A percentile compares a stretch with the other conserved stretches of the same genome.
These are phyloP conservation scores for Dermatemys mawii DNA, from an alignment of 2,113 vertebrate species.

Conservation along the genomic window DNA sequence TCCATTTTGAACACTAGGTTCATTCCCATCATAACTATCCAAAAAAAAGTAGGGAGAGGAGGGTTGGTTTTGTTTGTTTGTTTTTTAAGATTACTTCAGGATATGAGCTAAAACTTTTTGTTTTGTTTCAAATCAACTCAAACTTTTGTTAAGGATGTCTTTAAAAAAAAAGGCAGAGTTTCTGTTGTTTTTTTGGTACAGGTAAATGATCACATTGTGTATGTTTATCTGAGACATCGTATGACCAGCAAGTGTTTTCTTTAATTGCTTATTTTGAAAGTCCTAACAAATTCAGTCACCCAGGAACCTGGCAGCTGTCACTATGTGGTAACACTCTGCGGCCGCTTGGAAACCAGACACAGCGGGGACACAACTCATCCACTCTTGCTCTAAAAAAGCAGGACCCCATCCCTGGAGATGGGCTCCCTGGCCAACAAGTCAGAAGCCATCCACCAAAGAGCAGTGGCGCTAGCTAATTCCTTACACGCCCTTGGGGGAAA, in stretches of 20 bases:
- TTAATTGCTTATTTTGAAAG: no score
- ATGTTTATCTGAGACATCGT: not conserved
- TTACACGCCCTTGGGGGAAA: no score
- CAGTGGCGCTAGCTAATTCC: no score
- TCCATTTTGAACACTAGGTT: not conserved
- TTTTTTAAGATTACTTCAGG: not conserved
- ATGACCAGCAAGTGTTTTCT: not conserved
- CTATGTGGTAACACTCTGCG: no score
- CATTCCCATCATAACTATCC: not conserved
- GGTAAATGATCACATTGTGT: not conserved
- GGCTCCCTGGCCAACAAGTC: no score
- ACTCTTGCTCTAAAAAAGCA: not conserved
- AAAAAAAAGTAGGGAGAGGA: not conserved
- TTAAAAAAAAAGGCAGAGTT: no score
- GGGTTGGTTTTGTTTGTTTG: no score
- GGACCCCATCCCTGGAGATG: no score
- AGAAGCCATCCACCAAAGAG: no score
- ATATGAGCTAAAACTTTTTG: not conserved
- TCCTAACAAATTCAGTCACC: not conserved
- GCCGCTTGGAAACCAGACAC: not conserved
- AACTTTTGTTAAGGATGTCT: no score
- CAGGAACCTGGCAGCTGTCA: not conserved
- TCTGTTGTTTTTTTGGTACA: not conserved
- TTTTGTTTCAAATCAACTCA: not conserved
- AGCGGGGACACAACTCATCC: not conserved